These are phyloP conservation scores for Oligia latruncula DNA, from an alignment of 2,888 invertebrate species.

Conservation along the genomic window DNA sequence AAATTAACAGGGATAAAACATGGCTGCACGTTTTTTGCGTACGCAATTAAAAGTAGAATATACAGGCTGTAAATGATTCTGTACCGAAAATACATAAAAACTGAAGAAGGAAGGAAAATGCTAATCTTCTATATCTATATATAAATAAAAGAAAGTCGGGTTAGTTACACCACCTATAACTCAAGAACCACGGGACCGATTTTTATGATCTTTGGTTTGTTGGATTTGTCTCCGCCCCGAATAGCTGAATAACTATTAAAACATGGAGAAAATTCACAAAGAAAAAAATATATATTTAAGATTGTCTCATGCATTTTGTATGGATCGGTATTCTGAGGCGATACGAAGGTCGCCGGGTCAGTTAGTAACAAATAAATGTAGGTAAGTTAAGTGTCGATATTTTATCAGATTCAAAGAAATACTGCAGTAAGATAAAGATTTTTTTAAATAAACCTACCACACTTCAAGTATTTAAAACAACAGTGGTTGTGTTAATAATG, in stretches of 20 bases:
- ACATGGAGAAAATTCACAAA: no score
- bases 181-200: no score
- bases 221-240: no score
- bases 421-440: not conserved
- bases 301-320: no score
- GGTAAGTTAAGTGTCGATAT: not conserved
- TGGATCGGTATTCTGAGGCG: no score
- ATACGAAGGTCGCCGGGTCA: no score
- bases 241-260: no score
- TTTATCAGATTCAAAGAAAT: not conserved
- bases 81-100: not conserved
- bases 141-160: no score
- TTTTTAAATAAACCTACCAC: not conserved
- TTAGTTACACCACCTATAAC: no score
- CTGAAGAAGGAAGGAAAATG: not conserved
- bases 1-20: slow-evolving; percentile 80
- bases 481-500: not conserved
- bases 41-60: slow-evolving; percentile 81
- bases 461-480: not conserved
- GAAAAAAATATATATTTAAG: no score
- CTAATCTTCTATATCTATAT: no score
- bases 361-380: not conserved
- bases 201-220: no score
- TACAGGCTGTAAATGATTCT: slow-evolving; percentile 58
- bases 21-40: slow-evolving; percentile 72